Evolutionary conservation across 92 coral and sea anemone species (phyloP).

Genomic region (Umimayanthus kanabou): DNA sequence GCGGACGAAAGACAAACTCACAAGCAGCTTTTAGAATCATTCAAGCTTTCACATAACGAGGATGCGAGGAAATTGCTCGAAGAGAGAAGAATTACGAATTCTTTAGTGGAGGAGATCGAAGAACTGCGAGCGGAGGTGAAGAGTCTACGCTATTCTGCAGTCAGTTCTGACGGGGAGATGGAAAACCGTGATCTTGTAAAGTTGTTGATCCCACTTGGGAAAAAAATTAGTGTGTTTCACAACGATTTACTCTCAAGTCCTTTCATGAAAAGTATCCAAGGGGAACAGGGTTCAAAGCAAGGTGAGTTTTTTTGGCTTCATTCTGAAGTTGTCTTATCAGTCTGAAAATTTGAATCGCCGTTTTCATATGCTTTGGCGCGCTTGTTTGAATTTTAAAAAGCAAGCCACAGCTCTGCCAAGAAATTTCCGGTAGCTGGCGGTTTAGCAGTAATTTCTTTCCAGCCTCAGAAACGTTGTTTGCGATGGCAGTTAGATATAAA

Average conservation of each 20-base stretch:
- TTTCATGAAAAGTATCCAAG: conserved; percentile 54
- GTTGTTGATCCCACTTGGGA: conserved; percentile 46
- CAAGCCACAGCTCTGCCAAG: not conserved
- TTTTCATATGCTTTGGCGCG: conserved; percentile 28
- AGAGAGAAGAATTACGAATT: conserved; percentile 61
- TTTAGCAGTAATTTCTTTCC: not conserved
- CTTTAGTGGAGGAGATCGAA: conserved; percentile 69
- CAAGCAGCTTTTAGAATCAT: conserved; percentile 60
- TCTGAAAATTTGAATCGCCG: too few species aligned
- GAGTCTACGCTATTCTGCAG: conserved; percentile 34
- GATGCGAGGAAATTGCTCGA: conserved; percentile 61
- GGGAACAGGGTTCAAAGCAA: conserved; percentile 50
- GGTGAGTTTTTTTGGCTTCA: conserved; percentile 49
- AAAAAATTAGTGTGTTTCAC: conserved; percentile 66
- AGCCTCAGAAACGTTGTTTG: not conserved
- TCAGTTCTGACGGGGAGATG: not conserved
- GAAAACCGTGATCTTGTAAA: conserved; percentile 29
- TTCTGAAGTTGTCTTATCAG: not conserved
- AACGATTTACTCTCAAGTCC: conserved; percentile 60
- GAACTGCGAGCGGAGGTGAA: conserved; percentile 69
- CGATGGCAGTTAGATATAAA: not conserved
- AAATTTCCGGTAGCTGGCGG: too few species aligned
- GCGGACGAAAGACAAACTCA: conserved; percentile 70
- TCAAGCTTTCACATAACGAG: conserved; percentile 64
- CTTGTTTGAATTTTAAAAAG: conserved; percentile 19